phyloP scores from a whole-genome alignment of 2,888 invertebrate species.

The Tribolium freemani region DNA sequence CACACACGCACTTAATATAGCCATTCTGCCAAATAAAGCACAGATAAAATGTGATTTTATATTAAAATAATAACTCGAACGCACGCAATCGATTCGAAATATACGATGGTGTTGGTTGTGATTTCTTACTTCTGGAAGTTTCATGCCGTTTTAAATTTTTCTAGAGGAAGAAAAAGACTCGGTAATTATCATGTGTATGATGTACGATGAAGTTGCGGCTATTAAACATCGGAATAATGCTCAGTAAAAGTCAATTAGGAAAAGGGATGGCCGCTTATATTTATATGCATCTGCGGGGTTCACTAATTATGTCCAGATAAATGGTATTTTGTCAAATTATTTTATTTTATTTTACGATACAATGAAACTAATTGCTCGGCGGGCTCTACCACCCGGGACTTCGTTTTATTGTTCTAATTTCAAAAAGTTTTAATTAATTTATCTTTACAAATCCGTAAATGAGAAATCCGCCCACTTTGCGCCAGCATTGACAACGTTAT shows the following conservation, averaged over 20 bases:
- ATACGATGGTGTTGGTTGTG: neutral
- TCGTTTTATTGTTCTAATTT: neutral
- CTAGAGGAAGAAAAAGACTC: neutral
- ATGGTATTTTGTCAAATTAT: conserved; percentile 9
- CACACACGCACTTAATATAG: neutral
- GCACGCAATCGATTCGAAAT: conserved; percentile 36
- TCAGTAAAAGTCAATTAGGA: conserved; percentile 25
- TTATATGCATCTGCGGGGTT: conserved; percentile 5
- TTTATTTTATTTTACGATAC: conserved; percentile 10
- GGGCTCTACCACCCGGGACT: neutral
- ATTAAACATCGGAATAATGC: conserved; percentile 19
- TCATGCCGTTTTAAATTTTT: neutral
- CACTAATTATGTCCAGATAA: neutral
- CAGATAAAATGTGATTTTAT: conserved; percentile 35
- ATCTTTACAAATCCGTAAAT: neutral
- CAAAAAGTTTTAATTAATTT: too few relatives aligned
- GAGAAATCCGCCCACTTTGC: conserved; percentile 23
- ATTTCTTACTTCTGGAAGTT: neutral
- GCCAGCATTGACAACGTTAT: conserved; percentile 11
- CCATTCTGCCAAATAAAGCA: conserved; percentile 22
- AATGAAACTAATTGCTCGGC: neutral
- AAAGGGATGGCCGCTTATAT: conserved; percentile 8
- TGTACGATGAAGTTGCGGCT: conserved; percentile 11
- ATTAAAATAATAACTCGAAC: conserved; percentile 14
- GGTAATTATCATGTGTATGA: conserved; percentile 27